phyloP scores from a whole-genome alignment of 2,113 vertebrate genomes.

The Centropus unirufus region DNA sequence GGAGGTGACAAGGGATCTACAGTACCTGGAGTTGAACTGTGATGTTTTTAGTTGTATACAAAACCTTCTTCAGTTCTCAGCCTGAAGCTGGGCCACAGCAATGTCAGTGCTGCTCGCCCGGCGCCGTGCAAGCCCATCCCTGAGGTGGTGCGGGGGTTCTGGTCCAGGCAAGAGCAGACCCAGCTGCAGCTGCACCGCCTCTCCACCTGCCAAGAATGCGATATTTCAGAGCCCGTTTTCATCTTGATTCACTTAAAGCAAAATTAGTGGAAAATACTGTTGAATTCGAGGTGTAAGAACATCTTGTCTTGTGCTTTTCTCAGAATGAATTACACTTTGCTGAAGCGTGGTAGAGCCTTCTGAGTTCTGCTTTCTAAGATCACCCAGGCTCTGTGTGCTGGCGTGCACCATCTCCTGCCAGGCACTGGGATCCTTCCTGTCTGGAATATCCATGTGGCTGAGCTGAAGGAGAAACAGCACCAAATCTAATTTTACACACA shows the following conservation, averaged over 20 bases:
- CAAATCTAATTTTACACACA: not conserved
- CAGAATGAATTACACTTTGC: not conserved
- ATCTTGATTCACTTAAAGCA: not conserved
- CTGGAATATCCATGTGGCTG: not conserved
- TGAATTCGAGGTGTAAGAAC: not conserved
- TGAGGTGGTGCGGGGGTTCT: accelerated
- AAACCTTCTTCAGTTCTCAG: not conserved
- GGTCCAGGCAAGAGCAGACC: not conserved
- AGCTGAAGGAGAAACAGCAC: not conserved
- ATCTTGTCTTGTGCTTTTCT: not conserved
- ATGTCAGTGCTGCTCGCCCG: accelerated
- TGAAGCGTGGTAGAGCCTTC: accelerated
- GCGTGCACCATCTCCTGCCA: not conserved
- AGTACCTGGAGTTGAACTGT: not conserved
- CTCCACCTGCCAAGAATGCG: not conserved
- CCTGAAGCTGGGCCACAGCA: not conserved
- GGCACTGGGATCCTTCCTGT: not conserved
- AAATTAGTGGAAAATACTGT: not conserved
- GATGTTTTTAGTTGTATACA: too few relatives aligned
- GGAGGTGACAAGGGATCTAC: accelerated
- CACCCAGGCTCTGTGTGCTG: accelerated
- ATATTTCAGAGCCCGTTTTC: not conserved
- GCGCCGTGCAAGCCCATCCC: accelerated
- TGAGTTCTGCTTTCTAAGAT: not conserved
- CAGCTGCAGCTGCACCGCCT: accelerated